A percentile compares a stretch with the other conserved stretches of the same genome.
Conservation (phyloP, 1,140 invertebrate species). For the Samia ricini region DNA sequence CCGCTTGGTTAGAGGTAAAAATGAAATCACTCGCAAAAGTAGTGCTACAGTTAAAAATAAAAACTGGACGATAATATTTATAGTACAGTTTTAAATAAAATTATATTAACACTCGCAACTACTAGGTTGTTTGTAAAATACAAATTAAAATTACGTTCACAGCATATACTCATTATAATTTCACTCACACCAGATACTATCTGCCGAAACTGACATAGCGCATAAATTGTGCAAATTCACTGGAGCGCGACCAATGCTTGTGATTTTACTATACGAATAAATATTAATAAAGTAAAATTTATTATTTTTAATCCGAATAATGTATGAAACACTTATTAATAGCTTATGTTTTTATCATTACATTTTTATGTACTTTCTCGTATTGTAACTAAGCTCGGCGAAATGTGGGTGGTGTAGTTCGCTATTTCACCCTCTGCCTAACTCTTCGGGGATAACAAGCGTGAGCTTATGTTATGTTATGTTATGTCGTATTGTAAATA, state of each 20-base stretch:
- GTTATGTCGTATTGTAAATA: too few relatives aligned
- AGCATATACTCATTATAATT: constrained; percentile 28
- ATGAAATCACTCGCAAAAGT: constrained; percentile 21
- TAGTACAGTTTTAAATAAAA: background rate
- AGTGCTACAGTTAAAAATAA: too few relatives aligned
- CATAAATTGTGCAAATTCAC: constrained; percentile 24
- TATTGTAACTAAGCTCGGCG: too few relatives aligned
- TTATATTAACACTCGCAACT: background rate
- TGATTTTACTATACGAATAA: constrained; percentile 16
- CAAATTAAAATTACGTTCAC: background rate
- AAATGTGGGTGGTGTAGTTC: too few relatives aligned
- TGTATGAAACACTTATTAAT: too few relatives aligned
- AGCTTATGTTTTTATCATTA: background rate
- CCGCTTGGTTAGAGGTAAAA: constrained; percentile 10
- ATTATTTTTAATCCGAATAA: too few relatives aligned
- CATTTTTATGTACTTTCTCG: background rate
- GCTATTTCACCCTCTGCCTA: too few relatives aligned
- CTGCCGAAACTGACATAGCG: constrained; percentile 24
- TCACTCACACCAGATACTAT: constrained; percentile 29
- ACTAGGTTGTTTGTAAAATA: background rate
- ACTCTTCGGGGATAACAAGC: too few relatives aligned
- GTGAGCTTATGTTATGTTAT: too few relatives aligned
- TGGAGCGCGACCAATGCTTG: constrained; percentile 18
- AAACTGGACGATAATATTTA: background rate
- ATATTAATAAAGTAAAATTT: constrained; percentile 17